Evolutionary conservation across 2,888 invertebrate genomes (phyloP).

Genomic region (Chrysolina haemoptera): DNA sequence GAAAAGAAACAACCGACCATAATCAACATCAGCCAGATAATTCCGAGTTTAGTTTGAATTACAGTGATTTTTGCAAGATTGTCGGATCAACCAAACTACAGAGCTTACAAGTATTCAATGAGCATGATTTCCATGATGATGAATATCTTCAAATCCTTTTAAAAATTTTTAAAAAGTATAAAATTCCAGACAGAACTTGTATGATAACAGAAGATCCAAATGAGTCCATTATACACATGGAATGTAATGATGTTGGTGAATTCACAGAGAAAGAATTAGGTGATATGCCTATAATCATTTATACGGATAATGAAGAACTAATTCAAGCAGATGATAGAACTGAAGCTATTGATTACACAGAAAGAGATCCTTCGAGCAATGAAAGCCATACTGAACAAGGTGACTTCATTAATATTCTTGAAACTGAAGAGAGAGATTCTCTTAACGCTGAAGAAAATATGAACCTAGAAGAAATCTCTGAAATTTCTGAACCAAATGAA

Average conservation of each 20-base stretch:
- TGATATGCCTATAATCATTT: background rate
- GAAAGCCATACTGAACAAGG: background rate
- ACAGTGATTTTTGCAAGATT: background rate
- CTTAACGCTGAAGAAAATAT: background rate
- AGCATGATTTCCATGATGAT: background rate
- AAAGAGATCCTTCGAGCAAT: background rate
- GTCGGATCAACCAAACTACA: background rate
- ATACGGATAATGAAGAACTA: background rate
- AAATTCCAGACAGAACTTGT: background rate
- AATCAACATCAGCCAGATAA: background rate
- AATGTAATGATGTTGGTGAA: background rate
- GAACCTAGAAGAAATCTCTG: background rate
- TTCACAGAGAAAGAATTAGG: background rate
- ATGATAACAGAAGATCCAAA: background rate
- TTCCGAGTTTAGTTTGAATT: background rate
- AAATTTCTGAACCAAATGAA: slow-evolving; percentile 1
- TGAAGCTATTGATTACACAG: background rate
- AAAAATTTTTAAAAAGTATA: background rate
- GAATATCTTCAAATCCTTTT: background rate
- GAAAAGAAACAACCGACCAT: background rate
- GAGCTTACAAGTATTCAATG: background rate
- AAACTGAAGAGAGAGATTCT: background rate
- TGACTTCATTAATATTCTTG: background rate
- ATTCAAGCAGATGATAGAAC: background rate
- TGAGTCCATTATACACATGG: background rate